Conservation (phyloP, 2,888 invertebrate species). For the Rotaria magnacalcarata region DNA sequence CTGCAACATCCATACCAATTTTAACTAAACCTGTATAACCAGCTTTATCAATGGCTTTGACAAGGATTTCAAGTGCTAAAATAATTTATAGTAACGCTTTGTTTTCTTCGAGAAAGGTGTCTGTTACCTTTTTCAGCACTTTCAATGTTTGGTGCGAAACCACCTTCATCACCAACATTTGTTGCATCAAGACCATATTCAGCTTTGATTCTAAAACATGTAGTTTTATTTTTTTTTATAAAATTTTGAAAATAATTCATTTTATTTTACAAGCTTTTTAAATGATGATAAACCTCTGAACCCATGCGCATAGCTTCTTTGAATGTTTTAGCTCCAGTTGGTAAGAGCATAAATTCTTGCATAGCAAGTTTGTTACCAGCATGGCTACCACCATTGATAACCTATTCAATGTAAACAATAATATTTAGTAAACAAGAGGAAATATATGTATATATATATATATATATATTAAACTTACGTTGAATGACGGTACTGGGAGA, state of each 20-base stretch:
- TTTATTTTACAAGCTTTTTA: constrained; percentile 69
- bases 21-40: constrained; percentile 93
- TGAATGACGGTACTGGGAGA: constrained; percentile 93
- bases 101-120: background rate
- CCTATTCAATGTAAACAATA: constrained; percentile 55
- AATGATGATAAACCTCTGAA: constrained; percentile 85
- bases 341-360: constrained; percentile 89
- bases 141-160: constrained; percentile 94
- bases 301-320: constrained; percentile 98
- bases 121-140: constrained; percentile 76
- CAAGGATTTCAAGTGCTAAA: constrained; percentile 73
- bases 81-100: background rate
- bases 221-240: too few relatives aligned
- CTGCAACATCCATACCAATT: constrained; percentile 98
- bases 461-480: constrained; percentile 64
- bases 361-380: constrained; percentile 83
- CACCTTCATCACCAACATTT: constrained; percentile 95
- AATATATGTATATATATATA: too few relatives aligned
- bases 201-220: constrained; percentile 69
- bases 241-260: background rate
- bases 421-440: too few relatives aligned
- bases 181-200: constrained; percentile 78
- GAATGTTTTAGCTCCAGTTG: constrained; percentile 79
- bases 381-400: constrained; percentile 90
- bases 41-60: constrained; percentile 82